Evolutionary conservation across 1,140 invertebrate species (phyloP), one percentile per base, ranked within the genome.

Genomic region (Drosophila sulfurigaster): DNA sequence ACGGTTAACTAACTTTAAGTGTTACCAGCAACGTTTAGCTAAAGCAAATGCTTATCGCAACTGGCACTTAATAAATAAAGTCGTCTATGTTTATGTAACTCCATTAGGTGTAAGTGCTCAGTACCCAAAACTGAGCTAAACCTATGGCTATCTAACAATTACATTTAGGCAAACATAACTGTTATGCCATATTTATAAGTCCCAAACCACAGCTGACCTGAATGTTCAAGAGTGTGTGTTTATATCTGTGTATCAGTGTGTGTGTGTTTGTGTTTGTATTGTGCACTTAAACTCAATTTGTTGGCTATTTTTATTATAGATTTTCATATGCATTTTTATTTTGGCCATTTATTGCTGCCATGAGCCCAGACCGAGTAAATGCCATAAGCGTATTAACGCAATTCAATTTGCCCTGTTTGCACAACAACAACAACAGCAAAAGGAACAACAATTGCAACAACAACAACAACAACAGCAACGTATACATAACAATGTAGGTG

Each of bases 351-450:
- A 82, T 69, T 82, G 82, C 62, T 51, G 46, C 45, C 81, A 48
- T 58, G 60, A 48, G 28, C 13, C 32, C 68, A 25, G 79, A 69
- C 79, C 76, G 68, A 70, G 75, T 74, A 80, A 80, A 79, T 78
- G 77, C 85, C 80, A 83, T 83, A 87, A 89, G 83, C 83, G 83
- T 88, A 88, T 88, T 88, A 87, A 83, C 83, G 83, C 80, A 83
- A 87, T 87, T 88, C 83, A 88, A 87, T 87, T 87, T 87, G 20
- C 75, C 66, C 64, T 71, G 75, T 79, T 67, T 70, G 69, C 58
- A 54, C 63, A 48, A 73, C 63, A 72, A 72, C 65, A 67, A 30
- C 28, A 41, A 16, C 43, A 25, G 32, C 43, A 54, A 54, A 41
- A 25, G 20, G 20, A 30, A 41, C 35, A 63, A 38, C 38, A 25